Evolutionary conservation across 2,797 vertebrate genomes (phyloP).

Genomic region (Chaetophractus vellerosus): DNA sequence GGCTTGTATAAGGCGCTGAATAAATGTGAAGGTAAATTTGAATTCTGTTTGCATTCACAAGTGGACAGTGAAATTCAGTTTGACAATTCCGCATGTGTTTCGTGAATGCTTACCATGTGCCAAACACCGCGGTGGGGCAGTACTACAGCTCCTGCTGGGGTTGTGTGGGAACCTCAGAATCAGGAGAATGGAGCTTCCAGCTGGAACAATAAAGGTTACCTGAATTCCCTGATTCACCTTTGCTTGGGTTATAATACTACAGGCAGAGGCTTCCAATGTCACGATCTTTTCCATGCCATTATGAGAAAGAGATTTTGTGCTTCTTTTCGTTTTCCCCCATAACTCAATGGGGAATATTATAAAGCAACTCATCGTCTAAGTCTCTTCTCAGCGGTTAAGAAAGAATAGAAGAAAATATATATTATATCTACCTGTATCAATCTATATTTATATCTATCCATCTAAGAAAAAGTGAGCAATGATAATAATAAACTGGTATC

Average conservation of each 20-base stretch:
- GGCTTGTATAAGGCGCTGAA: not conserved
- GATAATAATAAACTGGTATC: not conserved
- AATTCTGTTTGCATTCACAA: constrained; percentile 20
- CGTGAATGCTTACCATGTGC: not conserved
- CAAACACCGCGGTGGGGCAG: not conserved
- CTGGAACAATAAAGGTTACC: not conserved
- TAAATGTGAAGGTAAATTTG: not conserved
- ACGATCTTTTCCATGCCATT: not conserved
- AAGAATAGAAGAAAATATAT: constrained; percentile 29
- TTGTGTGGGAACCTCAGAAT: not conserved
- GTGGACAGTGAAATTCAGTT: not conserved
- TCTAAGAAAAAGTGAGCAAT: constrained; percentile 21
- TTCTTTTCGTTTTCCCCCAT: constrained; percentile 31
- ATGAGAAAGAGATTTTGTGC: not conserved
- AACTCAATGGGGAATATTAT: not conserved
- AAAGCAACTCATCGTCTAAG: constrained; percentile 50
- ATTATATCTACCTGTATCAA: not conserved
- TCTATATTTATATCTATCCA: not conserved
- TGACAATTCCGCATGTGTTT: not conserved
- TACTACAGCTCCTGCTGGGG: not conserved
- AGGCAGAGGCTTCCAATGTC: not conserved
- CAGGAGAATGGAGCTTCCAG: not conserved
- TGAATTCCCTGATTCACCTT: not conserved
- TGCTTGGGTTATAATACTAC: not conserved
- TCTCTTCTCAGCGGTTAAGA: constrained; percentile 37